Evolutionary conservation across 1,140 invertebrate species (phyloP).

Genomic region (Polypedilum pembai): DNA sequence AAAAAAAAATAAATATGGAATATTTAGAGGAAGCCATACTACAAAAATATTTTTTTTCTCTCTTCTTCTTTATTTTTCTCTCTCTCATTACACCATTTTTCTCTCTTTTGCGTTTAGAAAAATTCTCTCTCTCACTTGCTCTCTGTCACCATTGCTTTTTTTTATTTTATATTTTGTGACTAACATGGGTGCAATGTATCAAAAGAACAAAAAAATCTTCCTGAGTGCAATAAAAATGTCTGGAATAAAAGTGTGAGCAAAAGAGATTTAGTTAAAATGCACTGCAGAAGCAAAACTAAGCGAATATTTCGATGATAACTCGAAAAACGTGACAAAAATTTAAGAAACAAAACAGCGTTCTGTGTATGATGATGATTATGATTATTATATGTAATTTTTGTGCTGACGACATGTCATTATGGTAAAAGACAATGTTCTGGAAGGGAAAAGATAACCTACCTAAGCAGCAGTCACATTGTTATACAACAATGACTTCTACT

Average conservation of each 20-base stretch:
- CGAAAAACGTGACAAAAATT: slow-evolving; percentile 7
- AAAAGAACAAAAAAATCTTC: neutral
- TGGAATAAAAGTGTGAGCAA: neutral
- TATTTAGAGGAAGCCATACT: slow-evolving; percentile 11
- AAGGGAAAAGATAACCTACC: neutral
- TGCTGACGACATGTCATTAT: slow-evolving; percentile 16
- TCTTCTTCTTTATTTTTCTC: neutral
- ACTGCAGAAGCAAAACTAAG: neutral
- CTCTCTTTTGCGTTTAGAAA: neutral
- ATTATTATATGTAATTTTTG: neutral
- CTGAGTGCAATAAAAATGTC: slow-evolving; percentile 3
- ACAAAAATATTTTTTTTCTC: neutral
- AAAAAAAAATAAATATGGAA: slow-evolving; percentile 2
- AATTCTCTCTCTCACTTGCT: neutral
- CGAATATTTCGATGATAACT: neutral
- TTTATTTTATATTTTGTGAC: neutral
- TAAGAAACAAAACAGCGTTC: neutral
- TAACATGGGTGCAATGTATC: neutral
- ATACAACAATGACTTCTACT: neutral
- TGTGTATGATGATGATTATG: neutral
- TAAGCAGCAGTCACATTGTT: neutral
- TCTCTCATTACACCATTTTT: neutral
- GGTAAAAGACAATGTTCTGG: neutral
- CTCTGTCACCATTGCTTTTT: neutral
- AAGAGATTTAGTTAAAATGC: neutral